Conservation (phyloP, 2,797 vertebrate genomes). For the Bradypodion pumilum region DNA sequence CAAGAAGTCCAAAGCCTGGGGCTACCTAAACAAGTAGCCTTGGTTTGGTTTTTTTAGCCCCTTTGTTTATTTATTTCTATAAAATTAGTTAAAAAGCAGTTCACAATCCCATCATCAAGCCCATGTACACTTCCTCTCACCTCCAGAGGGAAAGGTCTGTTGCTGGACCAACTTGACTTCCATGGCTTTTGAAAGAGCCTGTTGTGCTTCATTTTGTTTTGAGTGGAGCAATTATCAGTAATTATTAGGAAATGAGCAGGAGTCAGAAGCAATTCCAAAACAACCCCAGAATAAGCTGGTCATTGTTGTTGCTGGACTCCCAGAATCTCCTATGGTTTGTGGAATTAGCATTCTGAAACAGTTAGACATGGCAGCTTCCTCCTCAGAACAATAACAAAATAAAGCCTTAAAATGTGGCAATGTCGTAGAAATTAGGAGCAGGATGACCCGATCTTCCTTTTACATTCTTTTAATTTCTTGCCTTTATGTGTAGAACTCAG, state of each 20-base stretch:
- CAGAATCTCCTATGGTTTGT: constrained; percentile 52
- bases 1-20: constrained; percentile 48
- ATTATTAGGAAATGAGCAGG: constrained; percentile 78
- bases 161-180: constrained; percentile 74
- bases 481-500: too few relatives aligned
- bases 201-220: constrained; percentile 74
- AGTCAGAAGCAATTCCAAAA: constrained; percentile 74
- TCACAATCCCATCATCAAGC: constrained; percentile 63
- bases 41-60: constrained; percentile 50
- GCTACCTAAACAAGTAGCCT: constrained; percentile 45
- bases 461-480: too few relatives aligned
- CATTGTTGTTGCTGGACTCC: constrained; percentile 66
- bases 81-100: constrained; percentile 68
- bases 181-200: constrained; percentile 67
- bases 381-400: constrained; percentile 47
- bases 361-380: constrained; percentile 73
- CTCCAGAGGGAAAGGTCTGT: constrained; percentile 73
- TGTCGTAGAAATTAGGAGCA: too few relatives aligned
- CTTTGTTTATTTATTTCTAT: constrained; percentile 67
- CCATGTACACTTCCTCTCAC: constrained; percentile 74
- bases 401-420: constrained; percentile 49
- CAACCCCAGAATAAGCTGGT: constrained; percentile 74
- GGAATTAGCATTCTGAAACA: constrained; percentile 71
- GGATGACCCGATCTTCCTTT: too few relatives aligned
- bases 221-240: constrained; percentile 77